Evolutionary conservation across 2,113 vertebrate species (phyloP).

Genomic region (Chaetura pelagica): DNA sequence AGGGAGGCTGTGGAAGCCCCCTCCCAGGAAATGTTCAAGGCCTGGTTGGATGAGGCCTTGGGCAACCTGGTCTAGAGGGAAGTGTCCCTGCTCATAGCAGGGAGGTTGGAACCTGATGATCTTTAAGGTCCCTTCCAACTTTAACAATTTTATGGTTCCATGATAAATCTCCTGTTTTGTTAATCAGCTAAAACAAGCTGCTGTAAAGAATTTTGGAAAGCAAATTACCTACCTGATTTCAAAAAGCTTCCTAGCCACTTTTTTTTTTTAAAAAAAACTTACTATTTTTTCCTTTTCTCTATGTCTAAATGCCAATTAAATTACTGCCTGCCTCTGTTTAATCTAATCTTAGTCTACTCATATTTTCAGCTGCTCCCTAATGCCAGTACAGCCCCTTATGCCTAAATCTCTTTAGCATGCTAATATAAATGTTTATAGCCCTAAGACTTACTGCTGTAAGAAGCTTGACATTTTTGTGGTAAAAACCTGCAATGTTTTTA

Average conservation of each 20-base stretch:
- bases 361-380: slow-evolving; percentile 1
- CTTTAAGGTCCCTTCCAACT: too few species aligned
- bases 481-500: slow-evolving; percentile 2
- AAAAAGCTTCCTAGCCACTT: slow-evolving; percentile 11
- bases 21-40: too few species aligned
- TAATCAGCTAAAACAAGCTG: slow-evolving; percentile 72
- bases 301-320: slow-evolving; percentile 2
- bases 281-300: slow-evolving; percentile 2
- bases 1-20: too few species aligned
- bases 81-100: too few species aligned
- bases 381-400: background rate
- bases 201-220: slow-evolving; percentile 62
- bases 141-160: too few species aligned
- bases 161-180: slow-evolving; percentile 56
- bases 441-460: slow-evolving; percentile 1
- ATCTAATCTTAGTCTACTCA: slow-evolving; percentile 25
- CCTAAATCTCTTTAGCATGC: slow-evolving; percentile 14
- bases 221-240: slow-evolving; percentile 56
- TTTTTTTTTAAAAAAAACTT: slow-evolving; percentile 25
- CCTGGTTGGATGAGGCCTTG: too few species aligned
- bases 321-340: slow-evolving; percentile 31
- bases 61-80: too few species aligned
- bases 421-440: slow-evolving; percentile 35
- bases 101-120: too few species aligned
- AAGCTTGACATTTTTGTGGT: slow-evolving; percentile 12